Percentiles rank a stretch among this genome's conserved stretches.
These are phyloP conservation scores for Catharus minimus DNA, from an alignment of 2,113 vertebrate species.

Conservation along the genomic window DNA sequence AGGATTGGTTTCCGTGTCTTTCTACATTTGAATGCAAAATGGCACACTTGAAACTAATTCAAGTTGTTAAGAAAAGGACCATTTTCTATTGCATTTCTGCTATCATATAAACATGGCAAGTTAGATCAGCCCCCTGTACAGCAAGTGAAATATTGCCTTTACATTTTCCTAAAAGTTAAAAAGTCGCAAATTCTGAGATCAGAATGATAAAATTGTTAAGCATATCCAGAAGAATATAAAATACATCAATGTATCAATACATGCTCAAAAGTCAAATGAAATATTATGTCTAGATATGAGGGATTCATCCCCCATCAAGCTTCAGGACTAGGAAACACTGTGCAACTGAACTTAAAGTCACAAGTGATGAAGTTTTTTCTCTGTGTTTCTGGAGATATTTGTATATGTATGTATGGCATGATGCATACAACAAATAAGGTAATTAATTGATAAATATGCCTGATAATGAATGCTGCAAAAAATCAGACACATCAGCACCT, in stretches of 20 bases:
- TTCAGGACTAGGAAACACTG: constrained; percentile 25
- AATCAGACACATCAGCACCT: not conserved
- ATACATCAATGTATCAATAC: constrained; percentile 16
- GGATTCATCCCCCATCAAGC: constrained; percentile 21
- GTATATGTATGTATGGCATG: not conserved
- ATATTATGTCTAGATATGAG: constrained; percentile 45
- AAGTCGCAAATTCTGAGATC: constrained; percentile 53
- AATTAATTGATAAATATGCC: constrained; percentile 1
- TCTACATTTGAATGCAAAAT: constrained; percentile 84
- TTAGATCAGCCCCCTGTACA: constrained; percentile 56
- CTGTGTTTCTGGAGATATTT: not conserved
- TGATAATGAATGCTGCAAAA: not conserved
- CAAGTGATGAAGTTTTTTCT: not conserved
- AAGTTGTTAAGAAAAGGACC: constrained; percentile 78
- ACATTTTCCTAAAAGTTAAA: constrained; percentile 68
- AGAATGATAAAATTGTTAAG: constrained; percentile 61
- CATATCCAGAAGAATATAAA: constrained; percentile 59
- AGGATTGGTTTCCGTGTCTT: constrained; percentile 85
- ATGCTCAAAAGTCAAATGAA: not conserved
- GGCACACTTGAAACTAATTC: constrained; percentile 82
- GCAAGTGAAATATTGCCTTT: constrained; percentile 53
- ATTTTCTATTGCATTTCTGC: constrained; percentile 69
- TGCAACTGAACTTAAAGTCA: constrained; percentile 12
- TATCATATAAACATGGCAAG: constrained; percentile 72
- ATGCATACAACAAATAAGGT: not conserved